Conservation (phyloP, 2,113 vertebrate genomes). For the Solenodon paradoxus region DNA sequence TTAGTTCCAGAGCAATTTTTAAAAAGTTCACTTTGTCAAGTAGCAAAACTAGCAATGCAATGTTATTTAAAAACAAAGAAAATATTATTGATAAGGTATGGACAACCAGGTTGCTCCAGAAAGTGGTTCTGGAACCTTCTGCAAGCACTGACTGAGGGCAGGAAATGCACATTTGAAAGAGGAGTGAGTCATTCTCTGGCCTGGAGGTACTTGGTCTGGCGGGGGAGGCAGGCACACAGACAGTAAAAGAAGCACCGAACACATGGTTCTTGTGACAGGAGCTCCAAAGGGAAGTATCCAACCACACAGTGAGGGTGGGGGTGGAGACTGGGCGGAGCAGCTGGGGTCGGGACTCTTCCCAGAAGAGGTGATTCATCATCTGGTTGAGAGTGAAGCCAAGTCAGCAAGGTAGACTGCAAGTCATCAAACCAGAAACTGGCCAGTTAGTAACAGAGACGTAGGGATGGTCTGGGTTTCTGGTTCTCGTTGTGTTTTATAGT, state of each 20-base stretch:
- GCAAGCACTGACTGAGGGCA: neutral
- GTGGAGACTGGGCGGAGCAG: neutral
- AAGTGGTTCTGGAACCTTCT: neutral
- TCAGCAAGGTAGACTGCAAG: conserved; percentile 67
- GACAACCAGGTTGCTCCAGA: neutral
- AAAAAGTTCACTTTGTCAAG: neutral
- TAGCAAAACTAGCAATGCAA: neutral
- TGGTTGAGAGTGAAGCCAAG: conserved; percentile 16
- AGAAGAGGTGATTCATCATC: conserved; percentile 71
- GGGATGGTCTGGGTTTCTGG: conserved; percentile 42
- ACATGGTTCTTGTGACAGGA: neutral
- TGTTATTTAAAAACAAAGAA: neutral
- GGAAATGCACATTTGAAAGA: conserved; percentile 1
- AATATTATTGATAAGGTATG: neutral
- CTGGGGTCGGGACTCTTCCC: conserved; percentile 38
- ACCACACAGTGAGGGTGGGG: neutral
- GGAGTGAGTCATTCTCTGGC: conserved; percentile 42
- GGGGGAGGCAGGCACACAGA: neutral
- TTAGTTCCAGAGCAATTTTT: neutral
- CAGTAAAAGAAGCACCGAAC: neutral
- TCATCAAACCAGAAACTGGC: conserved; percentile 52
- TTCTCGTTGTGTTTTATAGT: conserved; percentile 28
- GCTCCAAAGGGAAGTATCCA: conserved; percentile 48
- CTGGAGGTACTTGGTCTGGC: neutral
- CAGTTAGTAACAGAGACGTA: neutral